phyloP scores from a whole-genome alignment of 2,888 invertebrate genomes.

The Pomacea canaliculata region DNA sequence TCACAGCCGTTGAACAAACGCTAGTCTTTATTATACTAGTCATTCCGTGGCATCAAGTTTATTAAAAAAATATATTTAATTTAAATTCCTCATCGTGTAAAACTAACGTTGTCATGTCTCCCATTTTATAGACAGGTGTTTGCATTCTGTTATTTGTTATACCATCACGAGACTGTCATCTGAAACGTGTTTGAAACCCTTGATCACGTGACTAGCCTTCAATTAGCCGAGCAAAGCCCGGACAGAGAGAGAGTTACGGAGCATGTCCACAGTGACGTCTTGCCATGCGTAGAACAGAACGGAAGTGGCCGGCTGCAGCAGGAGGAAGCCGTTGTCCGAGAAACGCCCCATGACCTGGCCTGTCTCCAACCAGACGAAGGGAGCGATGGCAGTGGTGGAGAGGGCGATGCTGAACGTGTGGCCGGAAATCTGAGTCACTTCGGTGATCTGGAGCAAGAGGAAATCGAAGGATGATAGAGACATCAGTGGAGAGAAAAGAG shows the following conservation, averaged over 20 bases:
- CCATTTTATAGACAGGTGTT: too few species aligned
- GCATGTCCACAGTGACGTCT: conserved; percentile 27
- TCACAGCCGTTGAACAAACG: too few species aligned
- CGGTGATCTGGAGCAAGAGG: conserved; percentile 42
- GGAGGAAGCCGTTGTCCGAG: conserved; percentile 81
- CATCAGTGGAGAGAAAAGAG: background rate
- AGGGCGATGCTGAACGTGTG: conserved; percentile 47
- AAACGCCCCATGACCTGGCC: conserved; percentile 75
- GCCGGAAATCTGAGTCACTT: conserved; percentile 36
- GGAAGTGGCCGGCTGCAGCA: conserved; percentile 55
- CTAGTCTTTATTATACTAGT: too few species aligned
- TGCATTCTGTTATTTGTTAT: too few species aligned
- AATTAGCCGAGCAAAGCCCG: conserved; percentile 35
- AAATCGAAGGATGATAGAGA: background rate
- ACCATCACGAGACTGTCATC: too few species aligned
- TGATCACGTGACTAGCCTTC: too few species aligned
- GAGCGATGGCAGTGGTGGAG: conserved; percentile 52
- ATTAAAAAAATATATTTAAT: too few species aligned
- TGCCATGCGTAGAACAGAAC: conserved; percentile 53
- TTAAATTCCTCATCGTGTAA: too few species aligned
- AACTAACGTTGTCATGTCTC: too few species aligned
- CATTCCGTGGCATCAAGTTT: too few species aligned
- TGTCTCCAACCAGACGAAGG: conserved; percentile 68
- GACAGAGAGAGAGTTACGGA: conserved; percentile 42
- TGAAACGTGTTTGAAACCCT: too few species aligned